Base-by-base conservation (phyloP, 2,113 vertebrate genomes). In the Speoplatyrhinus poulsoni region DNA sequence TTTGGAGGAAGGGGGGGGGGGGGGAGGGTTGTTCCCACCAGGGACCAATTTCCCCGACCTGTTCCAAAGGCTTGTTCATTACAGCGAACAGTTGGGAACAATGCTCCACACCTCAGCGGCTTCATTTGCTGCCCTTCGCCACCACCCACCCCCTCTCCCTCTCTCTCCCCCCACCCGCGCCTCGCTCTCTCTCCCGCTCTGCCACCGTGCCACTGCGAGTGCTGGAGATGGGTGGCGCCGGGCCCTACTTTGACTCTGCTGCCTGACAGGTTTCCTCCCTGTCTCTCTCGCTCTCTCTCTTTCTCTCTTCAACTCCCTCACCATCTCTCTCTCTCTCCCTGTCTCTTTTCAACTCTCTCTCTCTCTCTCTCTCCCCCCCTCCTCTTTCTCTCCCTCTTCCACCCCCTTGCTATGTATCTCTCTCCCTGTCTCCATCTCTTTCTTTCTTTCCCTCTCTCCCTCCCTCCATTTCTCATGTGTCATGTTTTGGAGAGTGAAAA, bases 41-140 rank as follows among this genome's bases (percentile, higher is more conserved):
- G 79, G 83, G 83, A 87, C 76, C 84, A 85, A 88, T 88, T 86
- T 67, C 70, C 73, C 77, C 77, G 59, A 76, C 72, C 78, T 81
- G 77, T 72, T 86, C 62, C 3, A 16, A 75, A 62, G 73, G 79
- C 80, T 75, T 86, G 86, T 88, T 89, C 88, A 89, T 89, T 85
- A 89, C 77, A 9, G 61, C 5, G 13, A 81, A 75, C 81, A 63
- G 77, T 74, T 65, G 81, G 76, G 80, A 89, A 87, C 82, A 89
- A 90, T 87, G 81, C 81, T 73, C 76, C 72, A 26, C 70, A 76
- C 67, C 72, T 62, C 70, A 70, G 85, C 86, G 87, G 80, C 83
- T 90, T 83, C 83, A 87, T 87, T 87, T 84, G 72, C 82, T 82
- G 78, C 83, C 87, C 86, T 87, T 86, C 87, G 79, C 82, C 72